Conservation (phyloP, 2,113 vertebrate genomes). For the Carlito syrichta region DNA sequence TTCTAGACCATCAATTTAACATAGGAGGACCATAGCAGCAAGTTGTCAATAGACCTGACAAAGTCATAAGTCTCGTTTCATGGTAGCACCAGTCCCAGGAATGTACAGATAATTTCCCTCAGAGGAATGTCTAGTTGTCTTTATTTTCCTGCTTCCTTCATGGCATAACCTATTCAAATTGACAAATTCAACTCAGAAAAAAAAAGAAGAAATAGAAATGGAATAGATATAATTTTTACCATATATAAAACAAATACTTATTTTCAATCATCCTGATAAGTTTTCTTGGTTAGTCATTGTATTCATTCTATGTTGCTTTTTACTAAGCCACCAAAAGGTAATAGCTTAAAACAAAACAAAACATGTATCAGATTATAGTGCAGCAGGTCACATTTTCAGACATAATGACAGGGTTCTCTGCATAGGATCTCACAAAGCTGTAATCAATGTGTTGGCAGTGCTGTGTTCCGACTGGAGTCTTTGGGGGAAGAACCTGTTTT, state of each 20-base stretch:
- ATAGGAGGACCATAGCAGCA: not conserved
- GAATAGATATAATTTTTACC: not conserved
- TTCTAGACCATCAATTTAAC: not conserved
- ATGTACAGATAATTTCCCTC: not conserved
- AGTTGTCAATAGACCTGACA: not conserved
- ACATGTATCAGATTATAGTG: not conserved
- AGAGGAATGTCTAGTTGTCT: not conserved
- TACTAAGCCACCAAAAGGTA: not conserved
- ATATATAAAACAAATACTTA: not conserved
- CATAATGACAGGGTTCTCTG: not conserved
- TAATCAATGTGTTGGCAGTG: not conserved
- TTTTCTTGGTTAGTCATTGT: constrained; percentile 65
- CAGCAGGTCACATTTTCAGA: not conserved
- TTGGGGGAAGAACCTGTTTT: not conserved
- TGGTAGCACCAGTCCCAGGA: not conserved
- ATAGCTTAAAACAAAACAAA: not conserved
- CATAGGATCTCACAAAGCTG: not conserved
- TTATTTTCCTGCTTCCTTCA: not conserved
- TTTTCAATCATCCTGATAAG: constrained; percentile 62
- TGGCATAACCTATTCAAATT: not conserved
- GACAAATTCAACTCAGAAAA: not conserved
- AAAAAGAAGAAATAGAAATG: not conserved
- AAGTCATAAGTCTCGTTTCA: not conserved
- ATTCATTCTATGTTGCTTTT: not conserved
- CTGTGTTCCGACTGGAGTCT: not conserved